Evolutionary conservation across 2,113 vertebrate species (phyloP), one percentile per base, ranked within the genome.

Genomic region (Cyprinodon tularosa): DNA sequence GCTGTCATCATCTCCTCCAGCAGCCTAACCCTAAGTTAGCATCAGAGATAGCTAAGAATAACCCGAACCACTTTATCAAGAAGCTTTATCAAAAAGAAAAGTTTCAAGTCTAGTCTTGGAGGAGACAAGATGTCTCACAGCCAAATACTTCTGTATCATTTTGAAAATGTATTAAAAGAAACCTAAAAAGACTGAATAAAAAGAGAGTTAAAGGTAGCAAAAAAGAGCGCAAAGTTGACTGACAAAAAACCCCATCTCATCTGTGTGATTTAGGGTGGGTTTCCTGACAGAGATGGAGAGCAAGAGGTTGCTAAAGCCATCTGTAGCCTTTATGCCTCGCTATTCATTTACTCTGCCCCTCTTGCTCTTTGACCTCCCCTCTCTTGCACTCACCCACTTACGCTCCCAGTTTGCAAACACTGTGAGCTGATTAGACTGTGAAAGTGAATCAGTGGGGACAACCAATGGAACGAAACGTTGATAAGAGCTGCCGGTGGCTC

Each of bases 381-480:
- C 73, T 71, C 3, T 38, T 61, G 61, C n/a, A 15, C 60, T 59
- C 66, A 70, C 76, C 39, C 66, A 76, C 73, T 53, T 63, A 60
- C 53, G 60, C 71, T 70, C 63, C 68, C 66, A 63, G 66, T 57
- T 38, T 22, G 61, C 72, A 53, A 45, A 68, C 68, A 37, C 68
- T 60, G 78, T 67, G 53, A 37, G 37, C 67, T 72, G 86, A 81
- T 36, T 82, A 74, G 68, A 68, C 76, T 37, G 83, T 62, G 77
- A 89, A 79, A 82, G 88, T 82, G 81, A 84, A 48, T 74, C 53
- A 11, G 67, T 48, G 82, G 75, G 71, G 82, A 88, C 73, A 76
- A 76, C 57, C 12, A 3, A 77, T n/a, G 40, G 81, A 50, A 48
- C 62, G 4, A 50, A 47, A 47, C 20, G 4, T 77, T 66, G 85